phyloP scores from a whole-genome alignment of 2,797 vertebrate genomes.

The Gallinago nigripennis region DNA sequence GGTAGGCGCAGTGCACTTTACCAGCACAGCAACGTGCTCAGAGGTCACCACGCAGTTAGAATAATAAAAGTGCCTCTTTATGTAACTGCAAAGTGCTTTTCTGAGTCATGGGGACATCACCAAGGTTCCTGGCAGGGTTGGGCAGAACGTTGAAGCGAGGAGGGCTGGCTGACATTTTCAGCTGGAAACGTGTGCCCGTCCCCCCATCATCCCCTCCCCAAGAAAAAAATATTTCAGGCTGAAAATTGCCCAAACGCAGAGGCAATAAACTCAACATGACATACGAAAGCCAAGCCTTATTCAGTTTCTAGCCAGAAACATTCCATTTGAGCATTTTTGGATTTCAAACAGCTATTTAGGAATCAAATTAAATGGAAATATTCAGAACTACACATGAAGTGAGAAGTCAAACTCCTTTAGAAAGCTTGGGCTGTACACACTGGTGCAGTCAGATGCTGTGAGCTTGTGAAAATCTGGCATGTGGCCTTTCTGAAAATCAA shows the following conservation, averaged over 20 bases:
- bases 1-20: background rate
- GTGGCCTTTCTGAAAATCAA: background rate
- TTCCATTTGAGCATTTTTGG: background rate
- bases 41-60: rapidly evolving
- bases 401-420: background rate
- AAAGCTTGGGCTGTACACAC: background rate
- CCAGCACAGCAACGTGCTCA: background rate
- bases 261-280: background rate
- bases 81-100: background rate
- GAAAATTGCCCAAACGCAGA: background rate
- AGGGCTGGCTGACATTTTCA: background rate
- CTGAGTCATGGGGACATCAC: background rate
- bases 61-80: background rate
- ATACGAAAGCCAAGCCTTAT: background rate
- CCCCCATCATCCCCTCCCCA: no score
- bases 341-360: background rate
- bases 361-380: background rate
- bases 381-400: background rate
- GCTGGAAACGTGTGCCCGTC: background rate
- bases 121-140: background rate
- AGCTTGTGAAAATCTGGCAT: background rate
- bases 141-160: background rate
- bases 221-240: background rate
- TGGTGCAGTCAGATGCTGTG: background rate
- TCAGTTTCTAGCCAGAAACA: background rate